These are phyloP conservation scores for Ctenochaetus hawaiiensis DNA, from an alignment of 2,797 vertebrate species.

Conservation along the genomic window DNA sequence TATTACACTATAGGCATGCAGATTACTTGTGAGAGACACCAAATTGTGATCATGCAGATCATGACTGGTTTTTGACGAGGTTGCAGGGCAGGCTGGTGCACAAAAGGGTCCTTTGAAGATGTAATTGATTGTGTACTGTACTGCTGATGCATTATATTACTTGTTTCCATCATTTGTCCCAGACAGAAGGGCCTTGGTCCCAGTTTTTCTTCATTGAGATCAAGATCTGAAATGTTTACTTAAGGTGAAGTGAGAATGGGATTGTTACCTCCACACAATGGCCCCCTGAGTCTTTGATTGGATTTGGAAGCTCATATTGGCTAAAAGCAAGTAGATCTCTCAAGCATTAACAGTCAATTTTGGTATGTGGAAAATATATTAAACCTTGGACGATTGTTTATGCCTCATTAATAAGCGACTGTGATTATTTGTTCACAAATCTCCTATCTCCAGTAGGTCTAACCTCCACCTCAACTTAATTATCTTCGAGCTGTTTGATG, in stretches of 20 bases:
- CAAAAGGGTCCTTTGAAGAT: constrained; percentile 6
- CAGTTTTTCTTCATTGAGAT: neutral
- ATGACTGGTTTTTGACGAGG: constrained; percentile 16
- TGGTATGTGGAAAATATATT: constrained; percentile 34
- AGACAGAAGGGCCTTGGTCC: neutral
- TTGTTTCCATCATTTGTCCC: neutral
- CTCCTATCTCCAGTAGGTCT: constrained; percentile 65
- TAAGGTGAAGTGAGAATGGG: neutral
- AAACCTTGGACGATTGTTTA: constrained; percentile 54
- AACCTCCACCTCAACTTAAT: constrained; percentile 75
- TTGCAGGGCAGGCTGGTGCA: too few relatives aligned
- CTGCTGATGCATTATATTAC: neutral
- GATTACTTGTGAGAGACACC: constrained; percentile 39
- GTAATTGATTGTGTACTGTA: neutral
- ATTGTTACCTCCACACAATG: constrained; percentile 6
- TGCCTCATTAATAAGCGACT: constrained; percentile 61
- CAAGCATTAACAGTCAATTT: constrained; percentile 17
- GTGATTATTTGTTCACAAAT: constrained; percentile 73
- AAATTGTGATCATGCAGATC: constrained; percentile 32
- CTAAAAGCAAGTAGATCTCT: constrained; percentile 32
- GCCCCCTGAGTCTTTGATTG: constrained; percentile 35
- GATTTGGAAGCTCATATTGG: constrained; percentile 37
- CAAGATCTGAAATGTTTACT: constrained; percentile 1
- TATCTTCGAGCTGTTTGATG: constrained; percentile 67
- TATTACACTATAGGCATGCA: constrained; percentile 51